Evolutionary conservation across 2,797 vertebrate genomes (phyloP).

Genomic region (Gymnothorax javanicus): DNA sequence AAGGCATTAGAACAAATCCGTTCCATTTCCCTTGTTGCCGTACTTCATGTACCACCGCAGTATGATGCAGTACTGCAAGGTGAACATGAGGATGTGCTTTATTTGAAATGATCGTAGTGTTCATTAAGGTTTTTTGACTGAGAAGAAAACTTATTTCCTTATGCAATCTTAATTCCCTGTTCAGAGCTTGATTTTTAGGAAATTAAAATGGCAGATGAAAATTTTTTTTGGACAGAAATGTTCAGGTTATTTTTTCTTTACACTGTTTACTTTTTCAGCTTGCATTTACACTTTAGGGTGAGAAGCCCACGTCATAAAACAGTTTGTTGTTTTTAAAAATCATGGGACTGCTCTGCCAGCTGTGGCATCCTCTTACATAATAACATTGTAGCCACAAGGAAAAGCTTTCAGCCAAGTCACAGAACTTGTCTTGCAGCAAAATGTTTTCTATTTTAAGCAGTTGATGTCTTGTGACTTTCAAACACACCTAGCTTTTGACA

Average conservation of each 20-base stretch:
- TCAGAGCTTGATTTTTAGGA: neutral
- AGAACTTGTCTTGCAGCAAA: constrained; percentile 19
- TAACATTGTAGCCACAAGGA: neutral
- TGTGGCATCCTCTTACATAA: neutral
- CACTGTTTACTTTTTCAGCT: neutral
- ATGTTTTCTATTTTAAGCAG: constrained; percentile 7
- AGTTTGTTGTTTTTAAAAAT: neutral
- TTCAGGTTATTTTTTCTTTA: neutral
- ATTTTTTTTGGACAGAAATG: neutral
- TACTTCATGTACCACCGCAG: no score
- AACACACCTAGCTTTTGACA: neutral
- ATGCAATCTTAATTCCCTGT: neutral
- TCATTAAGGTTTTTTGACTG: neutral
- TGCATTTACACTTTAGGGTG: neutral
- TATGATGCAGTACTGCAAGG: no score
- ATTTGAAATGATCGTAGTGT: neutral
- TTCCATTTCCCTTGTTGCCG: neutral
- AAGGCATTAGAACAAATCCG: neutral
- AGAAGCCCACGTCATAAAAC: neutral
- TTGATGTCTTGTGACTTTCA: neutral
- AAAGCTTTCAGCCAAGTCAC: neutral
- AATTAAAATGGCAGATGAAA: neutral
- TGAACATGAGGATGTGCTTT: neutral
- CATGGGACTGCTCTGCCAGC: neutral
- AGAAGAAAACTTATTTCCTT: neutral